phyloP scores from a whole-genome alignment of 2,888 invertebrate genomes.

The Troides helena region DNA sequence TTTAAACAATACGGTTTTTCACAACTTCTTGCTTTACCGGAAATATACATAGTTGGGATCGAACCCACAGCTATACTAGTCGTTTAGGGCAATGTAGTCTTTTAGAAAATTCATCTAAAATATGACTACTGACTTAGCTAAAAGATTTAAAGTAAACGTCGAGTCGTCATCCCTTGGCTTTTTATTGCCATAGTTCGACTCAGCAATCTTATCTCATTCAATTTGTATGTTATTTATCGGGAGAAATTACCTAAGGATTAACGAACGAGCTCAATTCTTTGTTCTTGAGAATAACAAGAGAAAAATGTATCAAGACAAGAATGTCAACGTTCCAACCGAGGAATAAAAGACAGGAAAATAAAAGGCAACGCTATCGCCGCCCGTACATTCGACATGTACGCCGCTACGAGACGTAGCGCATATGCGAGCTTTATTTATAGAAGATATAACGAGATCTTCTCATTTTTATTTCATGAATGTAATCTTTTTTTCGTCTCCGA shows the following conservation, averaged over 20 bases:
- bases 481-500: conserved; percentile 8
- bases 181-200: no score
- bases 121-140: no score
- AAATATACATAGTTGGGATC: no score
- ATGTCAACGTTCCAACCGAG: neutral
- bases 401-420: neutral
- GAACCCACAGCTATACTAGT: no score
- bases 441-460: conserved; percentile 11
- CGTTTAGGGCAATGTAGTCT: no score
- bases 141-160: no score
- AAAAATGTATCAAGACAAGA: neutral
- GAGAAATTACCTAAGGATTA: neutral
- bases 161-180: no score
- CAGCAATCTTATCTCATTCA: no score
- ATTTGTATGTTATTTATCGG: neutral
- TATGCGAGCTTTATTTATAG: conserved; percentile 17
- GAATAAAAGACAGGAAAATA: conserved; percentile 1
- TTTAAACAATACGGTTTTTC: no score
- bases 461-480: conserved; percentile 7
- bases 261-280: neutral
- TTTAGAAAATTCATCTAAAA: no score
- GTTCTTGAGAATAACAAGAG: neutral
- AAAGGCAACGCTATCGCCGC: neutral
- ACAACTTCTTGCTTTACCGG: no score
- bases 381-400: conserved; percentile 1